Conservation (phyloP, 1,140 invertebrate species). For the Phocides pigmalion region DNA sequence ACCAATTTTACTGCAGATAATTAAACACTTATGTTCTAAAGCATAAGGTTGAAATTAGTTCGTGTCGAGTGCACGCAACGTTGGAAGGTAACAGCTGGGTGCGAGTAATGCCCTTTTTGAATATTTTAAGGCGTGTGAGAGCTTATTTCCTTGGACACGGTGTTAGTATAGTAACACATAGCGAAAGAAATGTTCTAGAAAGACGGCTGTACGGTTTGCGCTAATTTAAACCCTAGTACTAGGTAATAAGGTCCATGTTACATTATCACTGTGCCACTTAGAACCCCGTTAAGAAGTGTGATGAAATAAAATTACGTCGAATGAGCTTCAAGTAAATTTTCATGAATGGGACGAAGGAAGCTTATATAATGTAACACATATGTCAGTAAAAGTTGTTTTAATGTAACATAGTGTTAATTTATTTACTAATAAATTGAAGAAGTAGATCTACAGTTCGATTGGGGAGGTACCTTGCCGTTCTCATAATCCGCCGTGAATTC, state of each 20-base stretch:
- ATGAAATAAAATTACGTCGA: conserved; percentile 14
- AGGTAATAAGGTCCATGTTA: background rate
- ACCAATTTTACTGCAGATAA: background rate
- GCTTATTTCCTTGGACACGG: conserved; percentile 23
- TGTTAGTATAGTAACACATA: no score
- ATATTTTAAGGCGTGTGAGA: conserved; percentile 30
- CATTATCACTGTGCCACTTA: no score
- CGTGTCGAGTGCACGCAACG: background rate
- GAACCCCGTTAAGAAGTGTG: background rate
- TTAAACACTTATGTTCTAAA: background rate
- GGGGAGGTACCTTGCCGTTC: no score
- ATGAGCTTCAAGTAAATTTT: conserved; percentile 3
- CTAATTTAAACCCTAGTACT: background rate
- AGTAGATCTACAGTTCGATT: no score
- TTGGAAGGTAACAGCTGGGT: conserved; percentile 13
- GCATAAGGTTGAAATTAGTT: conserved; percentile 12
- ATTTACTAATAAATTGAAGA: no score
- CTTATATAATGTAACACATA: no score
- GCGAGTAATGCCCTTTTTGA: conserved; percentile 20
- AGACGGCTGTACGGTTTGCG: background rate
- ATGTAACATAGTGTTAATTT: no score
- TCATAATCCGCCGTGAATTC: no score
- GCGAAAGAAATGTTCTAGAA: conserved; percentile 14
- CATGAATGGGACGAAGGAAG: background rate
- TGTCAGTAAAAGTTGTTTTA: no score